Percentiles rank a stretch among this genome's conserved stretches.
Evolutionary conservation across 1,140 invertebrate species (phyloP).

Genomic region (Pseudomyrmex pallidus): DNA sequence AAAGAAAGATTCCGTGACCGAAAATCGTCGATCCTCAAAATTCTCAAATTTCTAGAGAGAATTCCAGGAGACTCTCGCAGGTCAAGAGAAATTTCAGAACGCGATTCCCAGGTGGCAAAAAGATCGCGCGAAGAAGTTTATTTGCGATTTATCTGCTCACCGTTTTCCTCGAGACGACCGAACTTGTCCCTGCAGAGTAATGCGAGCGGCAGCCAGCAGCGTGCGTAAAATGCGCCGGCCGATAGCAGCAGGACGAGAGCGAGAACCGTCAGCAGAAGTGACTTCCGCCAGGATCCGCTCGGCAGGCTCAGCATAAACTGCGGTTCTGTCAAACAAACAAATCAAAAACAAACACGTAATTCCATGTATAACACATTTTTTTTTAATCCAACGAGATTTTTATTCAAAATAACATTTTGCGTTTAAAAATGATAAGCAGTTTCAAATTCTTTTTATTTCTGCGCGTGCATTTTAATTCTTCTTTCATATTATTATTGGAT

Average conservation of each 20-base stretch:
- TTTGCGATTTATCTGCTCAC: slow-evolving; percentile 74
- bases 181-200: slow-evolving; percentile 82
- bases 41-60: not conserved
- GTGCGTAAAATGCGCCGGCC: slow-evolving; percentile 79
- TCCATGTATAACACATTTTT: not conserved
- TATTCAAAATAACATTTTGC: too few species aligned
- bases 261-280: slow-evolving; percentile 78
- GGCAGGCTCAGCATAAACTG: slow-evolving; percentile 79
- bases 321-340: slow-evolving; percentile 75
- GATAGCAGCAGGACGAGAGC: slow-evolving; percentile 79
- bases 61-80: not conserved
- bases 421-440: too few species aligned
- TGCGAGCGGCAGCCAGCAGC: slow-evolving; percentile 81
- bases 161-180: slow-evolving; percentile 81
- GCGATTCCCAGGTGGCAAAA: not conserved
- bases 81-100: not conserved
- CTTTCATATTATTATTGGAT: too few species aligned
- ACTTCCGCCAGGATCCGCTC: slow-evolving; percentile 81
- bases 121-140: slow-evolving; percentile 39
- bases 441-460: too few species aligned
- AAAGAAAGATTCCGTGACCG: not conserved
- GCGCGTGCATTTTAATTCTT: too few species aligned
- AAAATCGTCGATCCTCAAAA: not conserved
- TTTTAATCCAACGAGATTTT: not conserved
- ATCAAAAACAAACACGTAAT: not conserved